Percentiles rank a stretch among this genome's conserved stretches.
Conservation (phyloP, 1,140 invertebrate species). For the Leptinotarsa lineolata region DNA sequence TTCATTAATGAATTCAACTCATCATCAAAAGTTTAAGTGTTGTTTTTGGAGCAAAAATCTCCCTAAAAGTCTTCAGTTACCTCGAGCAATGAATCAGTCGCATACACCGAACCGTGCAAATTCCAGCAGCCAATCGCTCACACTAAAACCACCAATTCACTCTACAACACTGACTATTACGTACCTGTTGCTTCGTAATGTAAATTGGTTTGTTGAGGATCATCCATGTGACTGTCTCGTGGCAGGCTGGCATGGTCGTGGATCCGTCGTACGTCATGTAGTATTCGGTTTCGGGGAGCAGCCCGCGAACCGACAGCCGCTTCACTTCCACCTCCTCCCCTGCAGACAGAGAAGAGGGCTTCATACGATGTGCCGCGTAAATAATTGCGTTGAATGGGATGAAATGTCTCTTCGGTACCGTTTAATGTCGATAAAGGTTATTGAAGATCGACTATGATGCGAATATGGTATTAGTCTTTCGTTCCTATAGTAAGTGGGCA, state of each 20-base stretch:
- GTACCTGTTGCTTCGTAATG: slow-evolving; percentile 92
- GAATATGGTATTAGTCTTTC: too few species aligned
- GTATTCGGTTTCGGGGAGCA: slow-evolving; percentile 89
- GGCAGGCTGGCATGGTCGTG: slow-evolving; percentile 90
- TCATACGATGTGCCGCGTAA: background rate
- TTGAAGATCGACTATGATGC: too few species aligned
- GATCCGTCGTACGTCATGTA: slow-evolving; percentile 98
- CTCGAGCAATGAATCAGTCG: too few species aligned
- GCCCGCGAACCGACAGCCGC: slow-evolving; percentile 78
- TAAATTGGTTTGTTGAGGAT: slow-evolving; percentile 96
- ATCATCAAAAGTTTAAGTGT: too few species aligned
- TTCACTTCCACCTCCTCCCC: slow-evolving; percentile 81
- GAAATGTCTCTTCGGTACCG: too few species aligned
- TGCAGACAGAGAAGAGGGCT: slow-evolving; percentile 49
- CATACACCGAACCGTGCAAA: too few species aligned
- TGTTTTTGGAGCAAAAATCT: too few species aligned
- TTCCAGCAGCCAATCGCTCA: background rate
- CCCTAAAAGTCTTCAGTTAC: too few species aligned
- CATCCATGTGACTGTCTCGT: slow-evolving; percentile 94
- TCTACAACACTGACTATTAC: background rate
- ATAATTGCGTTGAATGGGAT: too few species aligned
- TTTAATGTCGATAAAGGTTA: too few species aligned
- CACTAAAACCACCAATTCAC: background rate
- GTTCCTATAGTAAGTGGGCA: too few species aligned
- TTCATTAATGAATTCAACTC: too few species aligned